phyloP scores from a whole-genome alignment of 2,888 invertebrate species.

The Parnassius glacialis region DNA sequence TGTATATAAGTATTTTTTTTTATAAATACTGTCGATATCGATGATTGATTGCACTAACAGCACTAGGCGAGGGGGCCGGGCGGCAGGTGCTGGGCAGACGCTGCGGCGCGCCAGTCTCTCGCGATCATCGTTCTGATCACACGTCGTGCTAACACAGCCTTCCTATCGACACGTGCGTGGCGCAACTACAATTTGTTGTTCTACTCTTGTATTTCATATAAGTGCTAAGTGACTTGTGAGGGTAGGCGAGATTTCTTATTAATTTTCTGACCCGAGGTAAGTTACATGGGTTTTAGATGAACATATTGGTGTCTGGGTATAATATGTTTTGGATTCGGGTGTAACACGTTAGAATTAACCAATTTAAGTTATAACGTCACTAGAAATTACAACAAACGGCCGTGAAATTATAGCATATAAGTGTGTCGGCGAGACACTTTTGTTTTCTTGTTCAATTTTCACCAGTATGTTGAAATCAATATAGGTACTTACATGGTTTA shows the following conservation, averaged over 20 bases:
- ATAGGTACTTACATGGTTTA: slow-evolving; percentile 18
- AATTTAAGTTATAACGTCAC: slow-evolving; percentile 16
- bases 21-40: slow-evolving; percentile 62
- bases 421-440: slow-evolving; percentile 53
- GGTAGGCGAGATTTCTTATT: slow-evolving; percentile 41
- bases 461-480: slow-evolving; percentile 30
- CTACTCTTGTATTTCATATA: slow-evolving; percentile 47
- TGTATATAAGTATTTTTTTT: not conserved
- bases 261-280: slow-evolving; percentile 26
- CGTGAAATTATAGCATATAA: slow-evolving; percentile 37
- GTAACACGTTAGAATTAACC: slow-evolving; percentile 35
- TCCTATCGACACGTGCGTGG: slow-evolving; percentile 69
- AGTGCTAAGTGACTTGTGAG: slow-evolving; percentile 65
- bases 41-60: slow-evolving; percentile 56
- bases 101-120: slow-evolving; percentile 77
- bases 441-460: slow-evolving; percentile 19
- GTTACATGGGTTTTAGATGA: slow-evolving; percentile 16
- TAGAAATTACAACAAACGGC: slow-evolving; percentile 21
- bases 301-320: slow-evolving; percentile 40
- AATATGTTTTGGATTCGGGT: slow-evolving; percentile 54
- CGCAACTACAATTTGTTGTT: slow-evolving; percentile 70
- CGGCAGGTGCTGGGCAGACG: slow-evolving; percentile 68
- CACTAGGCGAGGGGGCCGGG: slow-evolving; percentile 66
- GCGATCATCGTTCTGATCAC: slow-evolving; percentile 62
- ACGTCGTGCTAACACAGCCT: slow-evolving; percentile 57